Evolutionary conservation across 1,140 invertebrate genomes (phyloP), one percentile per base, ranked within the genome.

Genomic region (Adelges cooleyi): DNA sequence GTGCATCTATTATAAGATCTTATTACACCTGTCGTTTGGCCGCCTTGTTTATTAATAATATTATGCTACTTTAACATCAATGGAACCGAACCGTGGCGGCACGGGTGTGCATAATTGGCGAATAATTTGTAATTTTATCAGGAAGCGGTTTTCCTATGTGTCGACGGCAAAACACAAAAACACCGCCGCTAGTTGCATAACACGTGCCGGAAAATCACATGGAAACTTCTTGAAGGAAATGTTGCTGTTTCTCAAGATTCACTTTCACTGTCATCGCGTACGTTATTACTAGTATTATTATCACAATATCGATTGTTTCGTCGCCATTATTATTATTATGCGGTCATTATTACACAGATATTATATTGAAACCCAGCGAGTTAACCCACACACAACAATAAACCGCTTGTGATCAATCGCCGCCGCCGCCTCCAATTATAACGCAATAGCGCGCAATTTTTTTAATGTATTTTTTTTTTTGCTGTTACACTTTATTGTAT

Each of bases 241-340:
- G 29, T 56, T 42, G 17, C 8, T 62, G 38, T 59, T 59, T 59
- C 54, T 46, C 42, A 62, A 46, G 42, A 62, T 62, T 62, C 27
- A 27, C 56, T 59, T 59, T 59, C 54, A 62, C 56, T 33, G 22
- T 56, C 29, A 18, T 2, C 22, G n/a, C 40, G 6, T 3, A 44
- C 18, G 23, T n/a, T n/a, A n/a, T n/a, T 33, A 33, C 29, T 33
- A 33, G 29, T 33, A 11, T 33, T 59, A 15, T n/a, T n/a, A n/a
- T n/a, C n/a, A n/a, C n/a, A n/a, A n/a, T 27, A 48, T 62, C 13
- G 56, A 62, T 62, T 62, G 42, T 62, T 62, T 62, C 42, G 56
- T 23, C 17, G 6, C 42, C 42, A 59, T 59, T 59, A 59, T 59
- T 44, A 46, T 13, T 40, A 36, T 27, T n/a, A n/a, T n/a, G n/a